Conservation (phyloP, 35 echinoderm and acorn worm genomes). For the Apostichopus japonicus region DNA sequence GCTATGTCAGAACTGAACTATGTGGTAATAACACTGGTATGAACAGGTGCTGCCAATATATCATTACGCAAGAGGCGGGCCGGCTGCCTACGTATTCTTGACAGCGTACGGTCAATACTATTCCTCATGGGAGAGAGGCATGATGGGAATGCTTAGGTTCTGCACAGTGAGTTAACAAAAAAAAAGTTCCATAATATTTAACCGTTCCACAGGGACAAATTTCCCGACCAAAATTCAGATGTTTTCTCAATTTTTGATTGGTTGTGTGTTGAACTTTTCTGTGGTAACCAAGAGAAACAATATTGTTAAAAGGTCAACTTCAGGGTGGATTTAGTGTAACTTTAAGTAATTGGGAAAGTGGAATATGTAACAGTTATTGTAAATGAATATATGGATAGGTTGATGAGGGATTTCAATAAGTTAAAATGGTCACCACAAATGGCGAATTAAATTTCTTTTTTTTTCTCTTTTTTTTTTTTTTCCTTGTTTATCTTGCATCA, state of each 20-base stretch:
- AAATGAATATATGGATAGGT: too few species aligned
- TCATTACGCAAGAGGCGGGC: constrained; percentile 44
- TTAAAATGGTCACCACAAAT: too few species aligned
- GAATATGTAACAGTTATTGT: too few species aligned
- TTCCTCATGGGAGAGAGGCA: constrained; percentile 31
- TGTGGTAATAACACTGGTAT: neutral
- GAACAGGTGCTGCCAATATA: constrained; percentile 68
- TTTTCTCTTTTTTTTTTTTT: too few species aligned
- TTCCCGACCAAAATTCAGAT: neutral
- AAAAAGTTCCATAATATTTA: neutral
- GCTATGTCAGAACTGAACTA: neutral
- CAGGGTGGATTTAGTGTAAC: too few species aligned
- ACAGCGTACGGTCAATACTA: constrained; percentile 68
- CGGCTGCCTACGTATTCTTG: constrained; percentile 58
- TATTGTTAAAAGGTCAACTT: too few species aligned
- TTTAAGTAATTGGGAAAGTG: too few species aligned
- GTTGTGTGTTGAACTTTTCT: too few species aligned
- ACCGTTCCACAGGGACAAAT: neutral
- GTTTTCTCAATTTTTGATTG: neutral
- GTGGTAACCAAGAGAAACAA: too few species aligned
- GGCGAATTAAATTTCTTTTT: too few species aligned
- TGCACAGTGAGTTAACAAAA: neutral
- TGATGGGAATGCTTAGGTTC: constrained; percentile 35
- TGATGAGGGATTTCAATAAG: too few species aligned
- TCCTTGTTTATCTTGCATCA: too few species aligned